Conservation (phyloP, 2,888 invertebrate species). For the Caenorhabditis japonica region DNA sequence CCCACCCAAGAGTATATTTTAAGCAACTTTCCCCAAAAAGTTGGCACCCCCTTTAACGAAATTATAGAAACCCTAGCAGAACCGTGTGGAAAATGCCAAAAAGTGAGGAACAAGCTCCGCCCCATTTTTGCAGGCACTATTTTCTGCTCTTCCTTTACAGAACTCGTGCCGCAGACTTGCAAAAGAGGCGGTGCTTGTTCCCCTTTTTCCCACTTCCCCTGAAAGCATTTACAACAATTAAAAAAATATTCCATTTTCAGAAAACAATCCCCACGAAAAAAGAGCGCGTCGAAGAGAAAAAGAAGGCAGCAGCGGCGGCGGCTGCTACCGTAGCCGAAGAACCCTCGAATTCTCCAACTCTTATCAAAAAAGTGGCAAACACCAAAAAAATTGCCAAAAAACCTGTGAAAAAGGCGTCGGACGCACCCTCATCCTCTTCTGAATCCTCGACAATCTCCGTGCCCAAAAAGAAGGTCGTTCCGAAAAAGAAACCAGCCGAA, state of each 20-base stretch:
- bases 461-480: conserved; percentile 10
- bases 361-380: conserved; percentile 1
- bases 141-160: too few species aligned
- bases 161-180: too few species aligned
- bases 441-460: background rate
- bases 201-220: background rate
- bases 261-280: conserved; percentile 28
- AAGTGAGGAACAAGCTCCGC: too few species aligned
- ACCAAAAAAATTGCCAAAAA: conserved; percentile 12
- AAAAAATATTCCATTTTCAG: background rate
- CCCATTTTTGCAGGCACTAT: too few species aligned
- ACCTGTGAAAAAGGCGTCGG: conserved; percentile 3
- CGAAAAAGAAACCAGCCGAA: conserved; percentile 4
- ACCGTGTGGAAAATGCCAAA: too few species aligned
- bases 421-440: background rate
- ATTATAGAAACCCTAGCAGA: too few species aligned
- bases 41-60: too few species aligned
- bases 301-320: conserved; percentile 4
- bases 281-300: conserved; percentile 24
- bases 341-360: background rate
- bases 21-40: too few species aligned
- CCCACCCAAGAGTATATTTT: too few species aligned
- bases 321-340: conserved; percentile 3
- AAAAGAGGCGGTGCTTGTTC: too few species aligned
- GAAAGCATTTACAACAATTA: background rate